Percentiles rank a stretch among this genome's conserved stretches.
These are phyloP conservation scores for Cacatua alba DNA, from an alignment of 2,113 vertebrate species.

Conservation along the genomic window DNA sequence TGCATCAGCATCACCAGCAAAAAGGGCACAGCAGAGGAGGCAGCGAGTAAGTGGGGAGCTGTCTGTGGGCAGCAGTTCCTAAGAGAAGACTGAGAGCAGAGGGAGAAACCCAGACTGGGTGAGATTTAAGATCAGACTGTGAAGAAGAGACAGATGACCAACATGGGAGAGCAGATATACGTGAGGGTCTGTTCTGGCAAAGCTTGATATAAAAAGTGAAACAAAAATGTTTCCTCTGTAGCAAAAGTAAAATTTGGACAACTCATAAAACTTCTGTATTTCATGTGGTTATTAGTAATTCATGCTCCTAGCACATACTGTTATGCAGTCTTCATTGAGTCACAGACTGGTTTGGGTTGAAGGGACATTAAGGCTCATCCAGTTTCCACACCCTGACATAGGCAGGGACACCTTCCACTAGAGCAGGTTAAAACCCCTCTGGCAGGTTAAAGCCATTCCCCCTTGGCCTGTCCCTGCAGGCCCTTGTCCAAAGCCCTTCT, in stretches of 20 bases:
- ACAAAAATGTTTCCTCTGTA: not conserved
- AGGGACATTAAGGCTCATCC: not conserved
- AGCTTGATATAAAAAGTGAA: not conserved
- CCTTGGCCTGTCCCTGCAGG: not conserved
- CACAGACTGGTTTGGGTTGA: not conserved
- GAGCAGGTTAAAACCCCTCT: not conserved
- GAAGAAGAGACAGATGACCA: not conserved
- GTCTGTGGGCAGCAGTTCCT: not conserved
- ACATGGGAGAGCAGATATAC: not conserved
- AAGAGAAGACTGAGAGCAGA: not conserved
- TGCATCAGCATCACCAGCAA: not conserved
- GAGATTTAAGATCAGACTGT: not conserved
- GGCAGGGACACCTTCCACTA: not conserved
- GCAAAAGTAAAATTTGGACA: not conserved
- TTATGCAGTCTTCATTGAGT: not conserved
- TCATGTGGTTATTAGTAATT: not conserved
- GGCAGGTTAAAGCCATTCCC: not conserved
- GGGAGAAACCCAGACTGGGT: accelerated
- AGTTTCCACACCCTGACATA: not conserved
- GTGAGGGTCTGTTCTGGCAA: not conserved
- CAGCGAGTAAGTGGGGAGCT: not conserved
- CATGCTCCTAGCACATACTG: not conserved
- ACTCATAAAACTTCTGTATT: not conserved
- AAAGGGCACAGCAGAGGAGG: not conserved
- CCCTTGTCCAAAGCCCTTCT: not conserved